Percentiles rank a stretch among this genome's conserved stretches.
Evolutionary conservation across 1,140 invertebrate genomes (phyloP).

Genomic region (Tyrophagus putrescentiae): DNA sequence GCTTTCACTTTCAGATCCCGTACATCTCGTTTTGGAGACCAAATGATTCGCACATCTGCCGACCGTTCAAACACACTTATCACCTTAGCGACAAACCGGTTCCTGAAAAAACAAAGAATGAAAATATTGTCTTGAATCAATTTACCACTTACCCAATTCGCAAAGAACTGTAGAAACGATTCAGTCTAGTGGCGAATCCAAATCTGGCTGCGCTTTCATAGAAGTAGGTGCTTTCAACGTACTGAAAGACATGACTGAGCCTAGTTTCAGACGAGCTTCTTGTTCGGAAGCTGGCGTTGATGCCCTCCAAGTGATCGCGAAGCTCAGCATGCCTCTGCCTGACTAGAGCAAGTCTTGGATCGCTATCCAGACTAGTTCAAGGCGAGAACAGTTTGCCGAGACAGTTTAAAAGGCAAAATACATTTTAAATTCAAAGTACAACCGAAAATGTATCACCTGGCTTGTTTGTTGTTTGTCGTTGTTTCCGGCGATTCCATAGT

Average conservation of each 20-base stretch:
- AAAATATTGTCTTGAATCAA: neutral
- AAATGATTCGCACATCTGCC: conserved; percentile 1
- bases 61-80: neutral
- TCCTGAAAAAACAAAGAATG: neutral
- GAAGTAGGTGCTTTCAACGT: neutral
- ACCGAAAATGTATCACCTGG: too few relatives aligned
- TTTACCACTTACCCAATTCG: neutral
- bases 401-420: too few relatives aligned
- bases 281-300: neutral
- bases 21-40: conserved; percentile 5
- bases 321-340: conserved; percentile 1
- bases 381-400: neutral
- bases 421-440: too few relatives aligned
- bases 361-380: neutral
- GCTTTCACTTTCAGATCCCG: conserved; percentile 10
- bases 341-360: neutral
- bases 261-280: neutral
- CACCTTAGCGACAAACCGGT: conserved; percentile 7
- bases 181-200: neutral
- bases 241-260: neutral
- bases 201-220: neutral
- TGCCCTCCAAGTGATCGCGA: neutral
- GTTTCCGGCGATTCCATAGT: too few relatives aligned
- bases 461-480: too few relatives aligned
- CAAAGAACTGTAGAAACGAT: neutral